Evolutionary conservation across 2,113 vertebrate genomes (phyloP).

Genomic region (Nipponia nippon): DNA sequence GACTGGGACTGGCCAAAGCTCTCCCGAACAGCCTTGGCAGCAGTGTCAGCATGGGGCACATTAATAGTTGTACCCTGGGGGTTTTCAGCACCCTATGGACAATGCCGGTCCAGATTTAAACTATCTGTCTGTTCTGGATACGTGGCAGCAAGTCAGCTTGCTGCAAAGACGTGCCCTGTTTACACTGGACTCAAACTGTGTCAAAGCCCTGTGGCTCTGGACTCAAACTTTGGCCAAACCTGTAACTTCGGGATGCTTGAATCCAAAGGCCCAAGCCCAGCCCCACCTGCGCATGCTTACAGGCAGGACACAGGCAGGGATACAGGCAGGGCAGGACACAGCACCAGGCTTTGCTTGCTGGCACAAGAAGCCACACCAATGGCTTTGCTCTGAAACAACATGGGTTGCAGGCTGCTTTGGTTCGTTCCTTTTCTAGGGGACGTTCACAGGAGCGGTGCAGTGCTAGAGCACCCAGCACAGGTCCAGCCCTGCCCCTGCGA

Average conservation of each 20-base stretch:
- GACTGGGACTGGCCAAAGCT: fast-evolving
- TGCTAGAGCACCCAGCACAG: not conserved
- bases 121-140: fast-evolving
- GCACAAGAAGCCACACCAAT: fast-evolving
- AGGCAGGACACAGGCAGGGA: not conserved
- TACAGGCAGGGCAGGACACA: not conserved
- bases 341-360: not conserved
- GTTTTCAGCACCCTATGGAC: fast-evolving
- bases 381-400: not conserved
- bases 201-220: not conserved
- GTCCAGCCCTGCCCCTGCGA: not conserved
- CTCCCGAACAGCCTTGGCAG: fast-evolving
- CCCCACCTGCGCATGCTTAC: not conserved
- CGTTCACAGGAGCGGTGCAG: not conserved
- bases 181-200: too few relatives aligned
- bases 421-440: not conserved
- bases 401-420: not conserved
- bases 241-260: not conserved
- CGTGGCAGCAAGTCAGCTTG: not conserved
- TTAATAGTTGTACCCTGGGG: fast-evolving
- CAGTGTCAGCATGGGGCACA: fast-evolving
- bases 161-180: fast-evolving
- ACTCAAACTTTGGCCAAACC: not conserved
- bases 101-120: not conserved
- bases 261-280: not conserved